Evolutionary conservation across 2,113 vertebrate species (phyloP).

Genomic region (Xiphorhynchus elegans): DNA sequence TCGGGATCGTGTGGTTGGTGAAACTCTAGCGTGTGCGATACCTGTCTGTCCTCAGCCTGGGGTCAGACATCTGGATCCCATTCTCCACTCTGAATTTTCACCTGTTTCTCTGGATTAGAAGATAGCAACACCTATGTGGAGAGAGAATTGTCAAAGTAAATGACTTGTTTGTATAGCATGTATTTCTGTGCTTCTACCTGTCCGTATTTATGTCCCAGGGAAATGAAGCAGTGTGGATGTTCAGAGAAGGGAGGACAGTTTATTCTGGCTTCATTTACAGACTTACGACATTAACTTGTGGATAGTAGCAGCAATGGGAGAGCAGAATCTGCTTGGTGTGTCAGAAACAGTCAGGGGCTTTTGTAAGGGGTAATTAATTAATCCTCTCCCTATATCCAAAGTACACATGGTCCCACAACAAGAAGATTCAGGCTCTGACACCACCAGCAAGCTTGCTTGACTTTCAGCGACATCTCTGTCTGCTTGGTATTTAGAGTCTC

Average conservation of each 20-base stretch:
- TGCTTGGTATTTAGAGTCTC: not conserved
- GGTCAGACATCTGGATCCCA: constrained; percentile 4
- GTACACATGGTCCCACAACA: accelerated
- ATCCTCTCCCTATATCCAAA: not conserved
- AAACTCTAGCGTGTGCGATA: constrained; percentile 41
- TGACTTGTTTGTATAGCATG: not conserved
- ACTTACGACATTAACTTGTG: accelerated
- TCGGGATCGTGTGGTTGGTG: not conserved
- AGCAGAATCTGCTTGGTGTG: not conserved
- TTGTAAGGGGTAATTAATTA: not conserved
- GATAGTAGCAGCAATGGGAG: not conserved
- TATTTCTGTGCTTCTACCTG: not conserved
- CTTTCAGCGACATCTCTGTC: not conserved
- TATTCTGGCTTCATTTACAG: not conserved
- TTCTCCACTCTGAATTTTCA: not conserved
- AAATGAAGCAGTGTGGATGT: not conserved
- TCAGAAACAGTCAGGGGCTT: not conserved
- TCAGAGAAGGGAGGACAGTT: not conserved
- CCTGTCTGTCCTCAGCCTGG: constrained; percentile 41
- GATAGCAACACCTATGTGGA: not conserved
- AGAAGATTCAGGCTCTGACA: not conserved
- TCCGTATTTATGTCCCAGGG: accelerated
- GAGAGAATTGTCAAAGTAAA: not conserved
- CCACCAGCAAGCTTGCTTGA: not conserved
- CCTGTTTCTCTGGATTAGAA: not conserved